A percentile compares a stretch with the other conserved stretches of the same genome.
Conservation (phyloP, 2,113 vertebrate species). For the Mungos mungo region DNA sequence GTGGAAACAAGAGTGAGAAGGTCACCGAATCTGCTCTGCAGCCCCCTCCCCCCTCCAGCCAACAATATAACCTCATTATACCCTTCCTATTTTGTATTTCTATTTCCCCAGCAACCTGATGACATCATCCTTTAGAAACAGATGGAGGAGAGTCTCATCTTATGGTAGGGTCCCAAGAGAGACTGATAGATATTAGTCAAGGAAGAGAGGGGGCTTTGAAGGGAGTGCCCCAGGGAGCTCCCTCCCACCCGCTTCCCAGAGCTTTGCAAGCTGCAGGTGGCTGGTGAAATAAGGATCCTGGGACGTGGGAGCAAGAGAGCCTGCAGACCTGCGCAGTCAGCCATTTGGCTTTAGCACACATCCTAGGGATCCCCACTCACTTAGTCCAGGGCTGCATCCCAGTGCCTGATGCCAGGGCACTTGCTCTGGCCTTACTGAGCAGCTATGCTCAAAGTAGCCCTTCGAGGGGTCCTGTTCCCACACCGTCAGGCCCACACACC, state of each 20-base stretch:
- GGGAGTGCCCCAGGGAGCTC: background rate
- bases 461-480: background rate
- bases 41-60: background rate
- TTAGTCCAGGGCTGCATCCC: background rate
- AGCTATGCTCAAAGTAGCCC: background rate
- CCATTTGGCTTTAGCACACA: no score
- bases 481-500: background rate
- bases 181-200: background rate
- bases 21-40: background rate
- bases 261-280: background rate
- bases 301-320: rapidly evolving
- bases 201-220: background rate
- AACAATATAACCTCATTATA: background rate
- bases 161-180: background rate
- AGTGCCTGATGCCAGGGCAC: background rate
- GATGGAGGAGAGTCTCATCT: background rate
- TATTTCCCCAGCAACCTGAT: no score
- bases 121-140: background rate
- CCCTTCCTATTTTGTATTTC: background rate
- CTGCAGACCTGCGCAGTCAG: background rate
- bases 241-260: background rate
- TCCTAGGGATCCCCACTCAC: background rate
- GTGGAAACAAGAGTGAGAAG: background rate
- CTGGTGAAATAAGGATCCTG: background rate
- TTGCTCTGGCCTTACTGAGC: background rate